A percentile compares a stretch with the other conserved stretches of the same genome.
Evolutionary conservation across 2,113 vertebrate species (phyloP).

Genomic region (Salvator merianae): DNA sequence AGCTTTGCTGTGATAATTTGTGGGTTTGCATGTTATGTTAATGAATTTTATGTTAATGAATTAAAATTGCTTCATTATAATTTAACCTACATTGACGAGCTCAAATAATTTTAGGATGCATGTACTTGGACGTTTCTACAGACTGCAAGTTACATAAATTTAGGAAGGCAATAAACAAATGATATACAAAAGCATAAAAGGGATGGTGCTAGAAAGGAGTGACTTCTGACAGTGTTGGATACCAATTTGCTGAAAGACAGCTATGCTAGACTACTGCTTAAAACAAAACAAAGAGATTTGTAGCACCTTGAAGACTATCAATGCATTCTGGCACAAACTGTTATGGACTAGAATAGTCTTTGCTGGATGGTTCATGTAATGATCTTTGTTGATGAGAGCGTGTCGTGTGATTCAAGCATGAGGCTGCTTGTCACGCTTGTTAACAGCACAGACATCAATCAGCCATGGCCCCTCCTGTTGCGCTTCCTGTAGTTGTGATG

Average conservation of each 20-base stretch:
- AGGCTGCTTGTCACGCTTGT: too few relatives aligned
- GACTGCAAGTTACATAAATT: background rate
- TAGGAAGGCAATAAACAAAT: background rate
- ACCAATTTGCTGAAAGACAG: too few relatives aligned
- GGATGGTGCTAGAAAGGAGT: background rate
- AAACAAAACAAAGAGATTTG: background rate
- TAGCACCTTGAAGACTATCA: background rate
- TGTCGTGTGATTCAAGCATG: too few relatives aligned
- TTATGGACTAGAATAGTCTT: too few relatives aligned
- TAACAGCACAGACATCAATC: too few relatives aligned
- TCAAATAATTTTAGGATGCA: background rate
- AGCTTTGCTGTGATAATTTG: too few relatives aligned
- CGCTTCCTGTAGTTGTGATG: too few relatives aligned
- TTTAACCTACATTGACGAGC: background rate
- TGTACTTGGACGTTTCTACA: background rate
- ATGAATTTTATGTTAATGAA: background rate
- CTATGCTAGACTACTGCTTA: background rate
- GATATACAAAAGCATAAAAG: background rate
- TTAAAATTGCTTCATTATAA: background rate
- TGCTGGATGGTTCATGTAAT: background rate
- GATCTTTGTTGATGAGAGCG: background rate
- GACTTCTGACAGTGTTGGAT: background rate
- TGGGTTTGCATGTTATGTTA: background rate
- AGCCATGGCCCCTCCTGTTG: too few relatives aligned
- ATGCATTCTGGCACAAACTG: background rate